These are phyloP conservation scores for Argyrosomus regius DNA, from an alignment of 2,797 vertebrate genomes.

Conservation along the genomic window DNA sequence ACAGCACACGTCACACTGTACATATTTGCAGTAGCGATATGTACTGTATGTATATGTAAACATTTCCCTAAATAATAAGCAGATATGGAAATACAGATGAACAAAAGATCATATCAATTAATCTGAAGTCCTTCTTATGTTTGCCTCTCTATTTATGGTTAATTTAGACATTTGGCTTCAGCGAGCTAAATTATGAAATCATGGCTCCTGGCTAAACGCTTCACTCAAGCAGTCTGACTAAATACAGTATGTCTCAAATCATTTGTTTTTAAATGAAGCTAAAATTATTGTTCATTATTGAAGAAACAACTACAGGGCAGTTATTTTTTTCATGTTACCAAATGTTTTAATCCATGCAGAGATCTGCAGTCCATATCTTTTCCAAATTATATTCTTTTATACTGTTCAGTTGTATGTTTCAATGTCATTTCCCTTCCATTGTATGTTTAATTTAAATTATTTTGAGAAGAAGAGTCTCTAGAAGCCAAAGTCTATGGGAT, in stretches of 20 bases:
- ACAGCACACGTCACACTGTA: not conserved
- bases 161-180: constrained; percentile 15
- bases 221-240: not conserved
- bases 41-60: not conserved
- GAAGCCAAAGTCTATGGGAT: not conserved
- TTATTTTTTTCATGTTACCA: not conserved
- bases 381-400: not conserved
- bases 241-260: not conserved
- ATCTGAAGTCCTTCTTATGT: not conserved
- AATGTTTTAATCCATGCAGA: not conserved
- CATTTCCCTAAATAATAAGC: constrained; percentile 3
- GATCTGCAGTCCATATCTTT: not conserved
- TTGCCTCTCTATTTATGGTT: constrained; percentile 19
- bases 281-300: not conserved
- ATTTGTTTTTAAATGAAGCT: constrained; percentile 12
- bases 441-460: not conserved
- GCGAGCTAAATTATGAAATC: constrained; percentile 19
- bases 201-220: constrained; percentile 1
- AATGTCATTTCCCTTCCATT: not conserved
- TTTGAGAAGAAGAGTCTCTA: not conserved
- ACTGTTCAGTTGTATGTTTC: not conserved
- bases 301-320: not conserved
- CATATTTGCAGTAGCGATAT: not conserved
- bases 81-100: constrained; percentile 11
- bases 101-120: constrained; percentile 2